Conservation (phyloP, 2,888 invertebrate genomes). For the Clunio marinus region DNA sequence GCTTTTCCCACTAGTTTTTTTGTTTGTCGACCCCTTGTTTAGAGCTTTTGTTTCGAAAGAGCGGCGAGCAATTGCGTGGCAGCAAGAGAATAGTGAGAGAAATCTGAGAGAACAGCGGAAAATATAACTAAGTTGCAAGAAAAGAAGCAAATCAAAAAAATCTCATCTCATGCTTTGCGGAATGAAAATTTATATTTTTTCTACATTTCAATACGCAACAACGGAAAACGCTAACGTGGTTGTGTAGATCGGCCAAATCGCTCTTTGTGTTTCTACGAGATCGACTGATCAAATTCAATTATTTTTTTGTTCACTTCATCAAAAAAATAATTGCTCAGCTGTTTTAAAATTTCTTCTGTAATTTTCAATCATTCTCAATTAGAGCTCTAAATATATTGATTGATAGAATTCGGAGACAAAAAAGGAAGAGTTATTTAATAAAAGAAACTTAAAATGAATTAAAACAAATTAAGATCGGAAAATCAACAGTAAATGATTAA, state of each 20-base stretch:
- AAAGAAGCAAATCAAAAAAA: slow-evolving; percentile 34
- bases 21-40: no score
- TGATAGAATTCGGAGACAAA: slow-evolving; percentile 32
- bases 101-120: not conserved
- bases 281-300: slow-evolving; percentile 6
- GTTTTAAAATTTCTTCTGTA: slow-evolving; percentile 10
- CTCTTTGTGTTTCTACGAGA: not conserved
- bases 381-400: slow-evolving; percentile 30
- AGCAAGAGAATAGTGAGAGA: slow-evolving; percentile 14
- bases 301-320: not conserved
- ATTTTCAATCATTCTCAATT: slow-evolving; percentile 26
- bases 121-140: slow-evolving; percentile 17
- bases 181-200: slow-evolving; percentile 39
- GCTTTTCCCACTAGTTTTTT: no score
- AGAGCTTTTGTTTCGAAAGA: slow-evolving; percentile 9
- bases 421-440: slow-evolving; percentile 5
- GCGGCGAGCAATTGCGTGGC: not conserved
- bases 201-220: slow-evolving; percentile 39
- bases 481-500: not conserved
- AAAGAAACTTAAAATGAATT: not conserved
- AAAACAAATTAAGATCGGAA: no score
- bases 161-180: slow-evolving; percentile 26
- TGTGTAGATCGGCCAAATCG: slow-evolving; percentile 20
- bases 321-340: slow-evolving; percentile 36
- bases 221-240: slow-evolving; percentile 35